Percentiles rank a stretch among this genome's conserved stretches.
Evolutionary conservation across 2,797 vertebrate species (phyloP).

Genomic region (Melanotaenia parkinsoni): DNA sequence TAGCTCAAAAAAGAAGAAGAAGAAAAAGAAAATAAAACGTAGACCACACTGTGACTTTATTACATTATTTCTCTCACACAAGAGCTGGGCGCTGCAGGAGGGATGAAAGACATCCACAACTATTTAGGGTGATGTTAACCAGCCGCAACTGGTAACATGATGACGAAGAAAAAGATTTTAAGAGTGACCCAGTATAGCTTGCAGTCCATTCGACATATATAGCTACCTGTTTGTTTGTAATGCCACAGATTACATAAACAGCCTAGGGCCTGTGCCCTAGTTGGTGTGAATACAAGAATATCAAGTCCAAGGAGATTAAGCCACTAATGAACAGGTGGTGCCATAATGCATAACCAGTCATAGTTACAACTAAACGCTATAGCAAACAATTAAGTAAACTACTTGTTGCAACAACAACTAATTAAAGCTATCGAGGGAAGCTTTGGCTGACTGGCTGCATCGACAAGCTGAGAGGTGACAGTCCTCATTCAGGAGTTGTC

Average conservation of each 20-base stretch:
- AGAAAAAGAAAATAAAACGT: neutral
- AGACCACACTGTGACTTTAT: slow-evolving; percentile 6
- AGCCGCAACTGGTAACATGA: slow-evolving; percentile 40
- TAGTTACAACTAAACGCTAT: slow-evolving; percentile 32
- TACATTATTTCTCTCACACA: slow-evolving; percentile 25
- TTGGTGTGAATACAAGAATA: slow-evolving; percentile 66
- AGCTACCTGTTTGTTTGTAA: slow-evolving; percentile 49
- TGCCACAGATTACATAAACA: slow-evolving; percentile 71
- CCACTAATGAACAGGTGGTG: slow-evolving; percentile 47
- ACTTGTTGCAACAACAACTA: slow-evolving; percentile 1
- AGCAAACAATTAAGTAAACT: slow-evolving; percentile 15
- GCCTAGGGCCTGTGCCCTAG: slow-evolving; percentile 62
- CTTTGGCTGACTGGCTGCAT: slow-evolving; percentile 17
- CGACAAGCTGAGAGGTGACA: slow-evolving; percentile 39
- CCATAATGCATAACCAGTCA: slow-evolving; percentile 36
- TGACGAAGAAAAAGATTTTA: slow-evolving; percentile 6
- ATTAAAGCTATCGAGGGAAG: slow-evolving; percentile 20
- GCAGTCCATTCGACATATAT: slow-evolving; percentile 16
- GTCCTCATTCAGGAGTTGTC: slow-evolving; percentile 34
- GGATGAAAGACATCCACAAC: slow-evolving; percentile 37
- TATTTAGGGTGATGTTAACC: slow-evolving; percentile 38
- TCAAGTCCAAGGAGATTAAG: slow-evolving; percentile 61
- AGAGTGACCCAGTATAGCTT: slow-evolving; percentile 3
- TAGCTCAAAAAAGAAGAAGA: neutral
- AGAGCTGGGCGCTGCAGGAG: slow-evolving; percentile 21